Conservation (phyloP, 1,140 invertebrate genomes). For the Drosophila tropicalis region DNA sequence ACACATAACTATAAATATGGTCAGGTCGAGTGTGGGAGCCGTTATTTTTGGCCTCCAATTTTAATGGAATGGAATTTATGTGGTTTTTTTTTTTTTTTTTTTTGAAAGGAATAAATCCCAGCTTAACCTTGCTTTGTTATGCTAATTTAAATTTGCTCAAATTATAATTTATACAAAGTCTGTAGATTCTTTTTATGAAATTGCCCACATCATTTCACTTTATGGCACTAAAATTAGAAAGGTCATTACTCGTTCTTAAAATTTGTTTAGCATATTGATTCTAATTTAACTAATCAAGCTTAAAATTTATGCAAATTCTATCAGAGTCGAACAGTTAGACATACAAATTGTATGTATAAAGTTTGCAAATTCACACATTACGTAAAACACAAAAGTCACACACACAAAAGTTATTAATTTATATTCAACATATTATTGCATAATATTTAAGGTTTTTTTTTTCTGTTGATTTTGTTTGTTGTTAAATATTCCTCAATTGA, state of each 20-base stretch:
- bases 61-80: conserved; percentile 27
- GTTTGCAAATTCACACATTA: conserved; percentile 44
- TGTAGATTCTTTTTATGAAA: background rate
- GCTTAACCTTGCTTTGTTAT: conserved; percentile 48
- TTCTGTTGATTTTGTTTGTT: too few species aligned
- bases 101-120: conserved; percentile 29
- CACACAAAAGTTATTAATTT: background rate
- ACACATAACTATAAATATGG: background rate
- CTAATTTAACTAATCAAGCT: conserved; percentile 51
- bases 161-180: conserved; percentile 4
- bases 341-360: conserved; percentile 26
- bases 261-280: conserved; percentile 36
- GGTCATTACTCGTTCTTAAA: conserved; percentile 45
- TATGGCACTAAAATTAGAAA: conserved; percentile 20
- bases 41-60: conserved; percentile 22
- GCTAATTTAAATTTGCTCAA: background rate
- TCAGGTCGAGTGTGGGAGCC: conserved; percentile 22
- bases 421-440: conserved; percentile 1
- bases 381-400: conserved; percentile 29
- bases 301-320: conserved; percentile 46
- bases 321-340: background rate
- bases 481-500: background rate
- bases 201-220: conserved; percentile 25
- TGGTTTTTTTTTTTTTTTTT: background rate
- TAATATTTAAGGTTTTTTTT: conserved; percentile 6